phyloP scores from a whole-genome alignment of 2,113 vertebrate genomes.

The Empidonax alnorum region DNA sequence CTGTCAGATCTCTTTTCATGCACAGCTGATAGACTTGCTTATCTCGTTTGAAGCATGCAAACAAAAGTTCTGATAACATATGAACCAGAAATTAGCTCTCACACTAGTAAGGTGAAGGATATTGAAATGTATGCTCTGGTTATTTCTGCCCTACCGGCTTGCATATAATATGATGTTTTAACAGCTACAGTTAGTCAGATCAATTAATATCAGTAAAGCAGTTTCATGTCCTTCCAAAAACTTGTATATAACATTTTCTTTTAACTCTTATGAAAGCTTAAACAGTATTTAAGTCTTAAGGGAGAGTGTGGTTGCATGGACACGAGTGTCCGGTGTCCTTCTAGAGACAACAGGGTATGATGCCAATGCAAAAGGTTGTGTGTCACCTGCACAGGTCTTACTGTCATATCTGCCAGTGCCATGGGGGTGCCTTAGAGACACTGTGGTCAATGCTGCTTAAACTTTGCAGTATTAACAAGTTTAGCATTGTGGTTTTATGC shows the following conservation, averaged over 20 bases:
- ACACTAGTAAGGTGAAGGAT: not conserved
- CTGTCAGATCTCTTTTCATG: not conserved
- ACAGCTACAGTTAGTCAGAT: not conserved
- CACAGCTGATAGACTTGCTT: not conserved
- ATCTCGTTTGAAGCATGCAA: not conserved
- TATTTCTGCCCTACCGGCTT: not conserved
- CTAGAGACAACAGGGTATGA: not conserved
- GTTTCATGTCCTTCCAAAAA: not conserved
- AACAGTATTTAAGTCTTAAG: not conserved
- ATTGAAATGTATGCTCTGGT: not conserved
- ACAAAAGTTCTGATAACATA: not conserved
- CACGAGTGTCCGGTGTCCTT: not conserved
- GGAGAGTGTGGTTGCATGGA: not conserved
- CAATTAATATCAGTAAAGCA: not conserved
- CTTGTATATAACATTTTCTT: not conserved
- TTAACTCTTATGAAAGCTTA: not conserved
- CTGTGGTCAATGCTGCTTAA: not conserved
- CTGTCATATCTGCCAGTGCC: accelerated
- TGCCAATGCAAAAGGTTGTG: not conserved
- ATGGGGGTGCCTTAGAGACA: not conserved
- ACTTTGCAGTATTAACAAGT: not conserved
- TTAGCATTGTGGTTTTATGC: not conserved
- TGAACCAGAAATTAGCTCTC: slow-evolving; percentile 1
- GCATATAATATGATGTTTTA: not conserved
- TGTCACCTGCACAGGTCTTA: not conserved